phyloP scores from a whole-genome alignment of 2,797 vertebrate species.

The Momotus momota region DNA sequence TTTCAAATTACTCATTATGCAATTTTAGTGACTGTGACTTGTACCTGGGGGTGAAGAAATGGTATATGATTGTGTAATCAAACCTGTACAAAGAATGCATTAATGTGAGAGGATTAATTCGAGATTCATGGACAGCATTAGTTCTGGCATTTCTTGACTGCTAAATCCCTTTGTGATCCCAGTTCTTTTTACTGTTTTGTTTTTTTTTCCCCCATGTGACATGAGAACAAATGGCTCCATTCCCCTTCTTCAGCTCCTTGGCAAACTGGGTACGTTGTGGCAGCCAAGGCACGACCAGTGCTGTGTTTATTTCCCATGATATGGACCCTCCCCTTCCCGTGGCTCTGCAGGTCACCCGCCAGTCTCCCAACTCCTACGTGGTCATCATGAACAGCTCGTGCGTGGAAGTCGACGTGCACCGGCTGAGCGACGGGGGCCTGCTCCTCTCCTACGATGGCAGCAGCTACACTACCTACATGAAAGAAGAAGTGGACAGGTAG shows the following conservation, averaged over 20 bases:
- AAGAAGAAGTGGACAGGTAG: slow-evolving; percentile 97
- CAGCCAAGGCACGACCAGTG: neutral
- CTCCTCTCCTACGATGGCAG: slow-evolving; percentile 96
- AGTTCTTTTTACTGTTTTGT: neutral
- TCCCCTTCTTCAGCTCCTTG: neutral
- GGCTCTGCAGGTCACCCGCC: slow-evolving; percentile 87
- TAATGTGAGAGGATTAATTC: neutral
- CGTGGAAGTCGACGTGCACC: slow-evolving; percentile 94
- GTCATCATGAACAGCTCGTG: slow-evolving; percentile 95
- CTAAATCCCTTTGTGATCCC: neutral
- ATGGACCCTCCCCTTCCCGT: neutral
- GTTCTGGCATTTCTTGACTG: neutral
- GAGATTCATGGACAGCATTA: neutral
- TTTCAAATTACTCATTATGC: neutral
- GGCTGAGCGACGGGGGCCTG: slow-evolving; percentile 94
- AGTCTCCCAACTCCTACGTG: slow-evolving; percentile 96
- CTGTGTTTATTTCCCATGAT: neutral
- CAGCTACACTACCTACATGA: slow-evolving; percentile 99
- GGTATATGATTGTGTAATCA: neutral
- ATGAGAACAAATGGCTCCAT: neutral
- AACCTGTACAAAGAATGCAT: neutral
- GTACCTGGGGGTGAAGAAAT: neutral
- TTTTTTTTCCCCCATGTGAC: neutral
- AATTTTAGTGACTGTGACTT: neutral
- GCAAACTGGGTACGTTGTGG: neutral